Evolutionary conservation across 1,140 invertebrate genomes (phyloP), one percentile per base, ranked within the genome.

Genomic region (Drosophila leontia): DNA sequence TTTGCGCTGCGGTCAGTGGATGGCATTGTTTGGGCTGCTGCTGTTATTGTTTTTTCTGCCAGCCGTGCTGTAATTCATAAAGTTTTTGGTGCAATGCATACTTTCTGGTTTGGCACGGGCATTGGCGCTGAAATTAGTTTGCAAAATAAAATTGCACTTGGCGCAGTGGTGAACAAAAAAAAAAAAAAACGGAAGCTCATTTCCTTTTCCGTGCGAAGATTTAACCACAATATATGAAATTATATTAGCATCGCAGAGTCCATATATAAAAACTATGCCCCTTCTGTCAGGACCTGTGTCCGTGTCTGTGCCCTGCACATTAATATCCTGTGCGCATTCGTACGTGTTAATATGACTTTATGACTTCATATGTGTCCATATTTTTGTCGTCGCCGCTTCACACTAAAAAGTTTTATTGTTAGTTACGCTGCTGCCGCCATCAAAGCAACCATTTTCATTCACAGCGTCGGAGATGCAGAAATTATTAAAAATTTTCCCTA

Each of bases 261-360:
- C 50, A 55, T 41, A 63, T 65, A 70, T 65, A 74, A 74, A 78
- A 86, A 88, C 82, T 72, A 67, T 82, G 58, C 59, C 64, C 57
- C 47, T 75, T 63, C 63, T 39, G 29, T 37, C 37, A 56, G 47
- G 65, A 15, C 26, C 42, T 32, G 29, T 51, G 69, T 44, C 45
- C 48, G 70, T 55, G 51, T 76, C 59, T 37, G 71, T 67, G 62
- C 72, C 68, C 65, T 87, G 78, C 82, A 90, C 86, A 90, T 91
- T 90, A 90, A 90, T 90, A 90, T 91, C 86, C 86, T 90, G 82
- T 90, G 86, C 86, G 87, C 84, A 91, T 85, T 90, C 86, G 86
- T 91, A 90, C 86, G 86, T 90, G 86, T 90, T 90, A 90, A 90
- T 90, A 91, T 90, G 86, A 90, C 86, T 90, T 90, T 90, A 90